Evolutionary conservation across 1,140 invertebrate genomes (phyloP).

Genomic region (Drosophila biarmipes): DNA sequence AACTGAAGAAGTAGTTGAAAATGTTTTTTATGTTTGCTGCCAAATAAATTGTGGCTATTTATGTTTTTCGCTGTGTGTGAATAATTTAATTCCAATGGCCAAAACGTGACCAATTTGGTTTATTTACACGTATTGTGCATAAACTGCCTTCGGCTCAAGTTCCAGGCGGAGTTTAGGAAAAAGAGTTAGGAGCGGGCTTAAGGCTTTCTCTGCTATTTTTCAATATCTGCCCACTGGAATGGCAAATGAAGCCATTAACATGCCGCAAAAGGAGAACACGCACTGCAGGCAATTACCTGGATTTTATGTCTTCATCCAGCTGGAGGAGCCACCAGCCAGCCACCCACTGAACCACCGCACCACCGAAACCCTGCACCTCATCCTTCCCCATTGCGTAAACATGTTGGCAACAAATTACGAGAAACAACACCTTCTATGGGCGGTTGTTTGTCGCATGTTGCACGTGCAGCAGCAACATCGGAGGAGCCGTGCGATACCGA

Average conservation of each 20-base stretch:
- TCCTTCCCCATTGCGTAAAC: slow-evolving; percentile 55
- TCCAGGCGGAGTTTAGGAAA: background rate
- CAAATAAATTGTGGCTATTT: slow-evolving; percentile 77
- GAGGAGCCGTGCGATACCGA: slow-evolving; percentile 11
- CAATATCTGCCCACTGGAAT: slow-evolving; percentile 47
- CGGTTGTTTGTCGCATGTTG: slow-evolving; percentile 20
- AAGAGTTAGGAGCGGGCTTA: background rate
- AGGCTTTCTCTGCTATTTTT: slow-evolving; percentile 46
- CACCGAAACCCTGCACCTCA: slow-evolving; percentile 5
- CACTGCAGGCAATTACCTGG: slow-evolving; percentile 52
- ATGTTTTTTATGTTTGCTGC: slow-evolving; percentile 54
- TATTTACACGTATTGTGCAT: slow-evolving; percentile 82
- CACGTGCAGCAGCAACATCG: slow-evolving; percentile 44
- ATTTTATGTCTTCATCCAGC: slow-evolving; percentile 71
- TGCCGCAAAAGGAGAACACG: slow-evolving; percentile 61
- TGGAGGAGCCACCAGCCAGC: slow-evolving; percentile 9
- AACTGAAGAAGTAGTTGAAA: slow-evolving; percentile 44
- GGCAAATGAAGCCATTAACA: slow-evolving; percentile 61
- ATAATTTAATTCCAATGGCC: slow-evolving; percentile 75
- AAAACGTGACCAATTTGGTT: slow-evolving; percentile 84
- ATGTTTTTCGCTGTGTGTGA: slow-evolving; percentile 65
- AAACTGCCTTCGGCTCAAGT: slow-evolving; percentile 61
- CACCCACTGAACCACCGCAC: slow-evolving; percentile 17
- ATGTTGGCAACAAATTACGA: slow-evolving; percentile 77
- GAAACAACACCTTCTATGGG: slow-evolving; percentile 49